Conservation (phyloP, 2,888 invertebrate species). For the Plebejus anna region DNA sequence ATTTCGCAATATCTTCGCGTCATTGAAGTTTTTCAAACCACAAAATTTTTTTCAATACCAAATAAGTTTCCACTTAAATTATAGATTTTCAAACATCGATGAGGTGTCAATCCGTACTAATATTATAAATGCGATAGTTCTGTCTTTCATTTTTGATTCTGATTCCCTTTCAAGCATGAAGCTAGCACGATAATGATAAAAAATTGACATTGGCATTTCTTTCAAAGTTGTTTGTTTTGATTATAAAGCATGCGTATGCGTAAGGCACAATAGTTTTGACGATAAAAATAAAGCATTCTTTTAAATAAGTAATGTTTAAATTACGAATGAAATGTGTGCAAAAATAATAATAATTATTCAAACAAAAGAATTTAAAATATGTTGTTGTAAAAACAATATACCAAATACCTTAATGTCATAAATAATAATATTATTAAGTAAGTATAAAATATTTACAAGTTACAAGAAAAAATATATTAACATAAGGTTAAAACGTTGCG, state of each 20-base stretch:
- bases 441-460: not conserved
- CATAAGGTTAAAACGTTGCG: not conserved
- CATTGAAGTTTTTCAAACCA: not conserved
- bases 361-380: too few relatives aligned
- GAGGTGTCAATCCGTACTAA: not conserved
- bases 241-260: not conserved
- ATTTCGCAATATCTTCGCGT: constrained; percentile 2
- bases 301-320: too few relatives aligned
- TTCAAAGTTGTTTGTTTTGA: too few relatives aligned
- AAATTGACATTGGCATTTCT: too few relatives aligned
- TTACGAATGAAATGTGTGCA: not conserved
- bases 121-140: not conserved
- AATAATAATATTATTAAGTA: too few relatives aligned
- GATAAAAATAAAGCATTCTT: not conserved
- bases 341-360: not conserved
- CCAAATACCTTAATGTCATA: too few relatives aligned
- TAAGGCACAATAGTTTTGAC: not conserved
- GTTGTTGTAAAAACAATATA: too few relatives aligned
- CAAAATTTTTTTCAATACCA: not conserved
- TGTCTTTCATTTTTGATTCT: not conserved
- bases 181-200: too few relatives aligned
- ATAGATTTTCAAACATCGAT: not conserved
- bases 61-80: not conserved
- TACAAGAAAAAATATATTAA: not conserved
- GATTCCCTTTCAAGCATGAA: too few relatives aligned